Conservation (phyloP, 2,113 vertebrate species). For the Vicugna pacos region DNA sequence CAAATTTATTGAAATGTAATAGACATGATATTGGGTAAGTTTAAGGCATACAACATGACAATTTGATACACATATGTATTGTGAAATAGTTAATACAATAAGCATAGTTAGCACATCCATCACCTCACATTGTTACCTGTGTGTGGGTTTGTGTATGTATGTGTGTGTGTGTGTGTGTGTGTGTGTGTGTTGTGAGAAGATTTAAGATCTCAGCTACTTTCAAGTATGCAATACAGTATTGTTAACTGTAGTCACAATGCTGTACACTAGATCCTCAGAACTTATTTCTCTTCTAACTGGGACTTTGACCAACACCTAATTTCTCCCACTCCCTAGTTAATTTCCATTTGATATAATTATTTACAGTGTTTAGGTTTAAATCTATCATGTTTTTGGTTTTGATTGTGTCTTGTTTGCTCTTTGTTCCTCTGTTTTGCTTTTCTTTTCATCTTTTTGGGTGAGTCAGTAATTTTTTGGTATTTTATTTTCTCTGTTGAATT, state of each 20-base stretch:
- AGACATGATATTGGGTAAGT: neutral
- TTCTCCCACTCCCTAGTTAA: neutral
- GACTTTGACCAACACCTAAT: neutral
- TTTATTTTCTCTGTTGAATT: neutral
- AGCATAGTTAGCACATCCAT: neutral
- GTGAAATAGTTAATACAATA: neutral
- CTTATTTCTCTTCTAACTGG: neutral
- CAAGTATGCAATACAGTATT: too few relatives aligned
- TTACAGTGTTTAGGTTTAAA: neutral
- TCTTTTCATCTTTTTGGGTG: neutral
- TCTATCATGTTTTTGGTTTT: neutral
- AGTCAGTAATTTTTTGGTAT: neutral
- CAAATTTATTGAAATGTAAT: neutral
- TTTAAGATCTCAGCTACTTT: too few relatives aligned
- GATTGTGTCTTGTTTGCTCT: neutral
- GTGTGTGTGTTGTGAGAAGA: too few relatives aligned
- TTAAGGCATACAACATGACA: neutral
- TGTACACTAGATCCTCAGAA: too few relatives aligned
- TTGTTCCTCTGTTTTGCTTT: slow-evolving; percentile 1
- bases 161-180: too few relatives aligned
- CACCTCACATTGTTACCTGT: neutral
- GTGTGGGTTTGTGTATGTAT: neutral
- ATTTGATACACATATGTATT: neutral
- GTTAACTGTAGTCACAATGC: too few relatives aligned
- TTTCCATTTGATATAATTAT: neutral